Percentiles rank a stretch among this genome's conserved stretches.
phyloP scores from a whole-genome alignment of 2,797 vertebrate genomes.

The Xenopus petersii region DNA sequence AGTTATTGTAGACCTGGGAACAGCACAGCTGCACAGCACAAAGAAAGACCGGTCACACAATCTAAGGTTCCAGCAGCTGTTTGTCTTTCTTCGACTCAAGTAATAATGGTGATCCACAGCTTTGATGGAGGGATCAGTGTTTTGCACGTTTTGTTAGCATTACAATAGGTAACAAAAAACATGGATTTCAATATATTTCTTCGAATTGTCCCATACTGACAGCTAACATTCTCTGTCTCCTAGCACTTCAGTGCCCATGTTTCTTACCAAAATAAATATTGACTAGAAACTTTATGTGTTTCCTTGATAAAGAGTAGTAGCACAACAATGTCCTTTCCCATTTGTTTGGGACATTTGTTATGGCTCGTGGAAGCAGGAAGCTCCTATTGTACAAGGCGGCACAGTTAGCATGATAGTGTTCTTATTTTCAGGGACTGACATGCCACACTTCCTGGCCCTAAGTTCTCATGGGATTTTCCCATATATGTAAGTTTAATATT shows the following conservation, averaged over 20 bases:
- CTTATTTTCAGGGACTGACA: constrained; percentile 62
- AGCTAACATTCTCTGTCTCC: background rate
- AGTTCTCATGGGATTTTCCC: constrained; percentile 80
- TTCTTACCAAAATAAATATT: constrained; percentile 71
- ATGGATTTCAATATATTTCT: constrained; percentile 44
- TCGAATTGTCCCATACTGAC: constrained; percentile 31
- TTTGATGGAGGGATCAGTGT: constrained; percentile 49
- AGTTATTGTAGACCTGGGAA: constrained; percentile 61
- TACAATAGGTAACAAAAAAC: constrained; percentile 55
- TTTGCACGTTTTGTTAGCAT: constrained; percentile 54
- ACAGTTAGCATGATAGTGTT: constrained; percentile 60
- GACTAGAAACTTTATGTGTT: constrained; percentile 60
- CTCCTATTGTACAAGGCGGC: constrained; percentile 67
- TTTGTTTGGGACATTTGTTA: constrained; percentile 70
- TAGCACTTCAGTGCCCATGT: constrained; percentile 42
- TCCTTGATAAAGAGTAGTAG: constrained; percentile 60
- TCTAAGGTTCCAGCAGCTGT: constrained; percentile 53
- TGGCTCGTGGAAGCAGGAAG: constrained; percentile 72
- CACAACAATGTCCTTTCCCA: constrained; percentile 57
- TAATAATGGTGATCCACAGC: constrained; percentile 41
- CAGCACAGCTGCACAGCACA: constrained; percentile 61
- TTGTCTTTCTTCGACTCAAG: constrained; percentile 48
- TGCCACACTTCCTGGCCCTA: constrained; percentile 76
- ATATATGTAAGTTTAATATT: constrained; percentile 40
- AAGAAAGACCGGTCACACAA: constrained; percentile 51